Evolutionary conservation across 2,797 vertebrate species (phyloP), one percentile per base, ranked within the genome.

Genomic region (Gymnodraco acuticeps): DNA sequence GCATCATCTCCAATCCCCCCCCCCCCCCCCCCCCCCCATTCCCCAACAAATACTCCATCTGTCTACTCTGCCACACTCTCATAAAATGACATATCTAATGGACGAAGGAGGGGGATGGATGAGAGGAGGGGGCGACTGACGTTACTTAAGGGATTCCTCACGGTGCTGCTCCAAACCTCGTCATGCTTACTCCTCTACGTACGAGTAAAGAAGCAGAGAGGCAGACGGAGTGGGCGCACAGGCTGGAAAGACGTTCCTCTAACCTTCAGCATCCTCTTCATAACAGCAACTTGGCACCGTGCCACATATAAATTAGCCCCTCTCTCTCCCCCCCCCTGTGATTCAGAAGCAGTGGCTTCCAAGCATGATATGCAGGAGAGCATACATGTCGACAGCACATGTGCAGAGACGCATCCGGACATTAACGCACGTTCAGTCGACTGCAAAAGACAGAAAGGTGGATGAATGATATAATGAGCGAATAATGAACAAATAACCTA

Each of bases 261-360:
- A 87, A 92, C 89, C 91, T 91, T 90, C 88, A 88, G 11, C 73
- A 85, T 80, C 75, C 82, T 70, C 52, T 63, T 78, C 60, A 53
- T 79, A 77, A 67, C 75, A 55, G 55, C 64, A 78, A 80, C 72
- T 80, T 88, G 91, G 87, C 84, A 56, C 46, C 0, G 46, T 12
- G 84, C 88, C 87, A 84, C 64, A 55, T 6, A 68, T 31, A 64
- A 79, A 68, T 83, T 81, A 81, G 14, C 60, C 3, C 31, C 62
- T 69, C 55, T 15, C 15, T 15, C 5, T 2, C 42, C 48, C 31
- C 62, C 42, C 48, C 31, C 62, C 70, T 3, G 23, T 23, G 23
- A 23, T 23, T 2, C 23, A 23, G 23, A 23, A 23, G 23, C 88
- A 70, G 65, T 76, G 81, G 78, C 73, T 80, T 73, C 72, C 16